Evolutionary conservation across 2,113 vertebrate genomes (phyloP).

Genomic region (Hippotragus niger): DNA sequence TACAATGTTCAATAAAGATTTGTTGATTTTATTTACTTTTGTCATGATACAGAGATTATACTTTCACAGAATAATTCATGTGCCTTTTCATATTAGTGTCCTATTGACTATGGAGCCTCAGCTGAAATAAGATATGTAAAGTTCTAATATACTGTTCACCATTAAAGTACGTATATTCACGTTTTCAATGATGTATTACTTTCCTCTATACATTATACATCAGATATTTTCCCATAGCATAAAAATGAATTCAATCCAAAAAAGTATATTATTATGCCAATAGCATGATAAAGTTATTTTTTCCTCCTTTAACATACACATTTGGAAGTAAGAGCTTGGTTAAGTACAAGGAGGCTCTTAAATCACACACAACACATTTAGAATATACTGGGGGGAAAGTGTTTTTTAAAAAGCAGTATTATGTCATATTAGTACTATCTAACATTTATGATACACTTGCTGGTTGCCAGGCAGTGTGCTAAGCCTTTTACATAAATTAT

Average conservation of each 20-base stretch:
- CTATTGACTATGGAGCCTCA: neutral
- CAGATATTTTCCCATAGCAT: neutral
- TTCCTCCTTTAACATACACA: neutral
- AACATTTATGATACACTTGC: neutral
- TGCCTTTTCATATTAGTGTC: neutral
- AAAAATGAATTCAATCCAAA: neutral
- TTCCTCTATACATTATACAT: neutral
- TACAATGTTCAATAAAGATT: neutral
- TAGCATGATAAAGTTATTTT: neutral
- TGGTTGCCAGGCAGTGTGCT: neutral
- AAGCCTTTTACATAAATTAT: neutral
- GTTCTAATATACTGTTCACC: neutral
- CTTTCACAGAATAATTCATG: neutral
- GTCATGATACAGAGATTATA: neutral
- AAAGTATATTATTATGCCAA: neutral
- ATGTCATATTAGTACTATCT: neutral
- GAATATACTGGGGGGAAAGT: neutral
- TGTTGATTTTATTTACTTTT: conserved; percentile 14
- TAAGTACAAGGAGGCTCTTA: neutral
- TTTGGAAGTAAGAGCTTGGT: neutral
- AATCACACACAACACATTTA: neutral
- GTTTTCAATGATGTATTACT: neutral
- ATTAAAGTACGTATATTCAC: neutral
- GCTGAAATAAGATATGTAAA: neutral
- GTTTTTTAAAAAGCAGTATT: neutral